phyloP scores from a whole-genome alignment of 2,797 vertebrate genomes.

The Tolypeutes matacus region DNA sequence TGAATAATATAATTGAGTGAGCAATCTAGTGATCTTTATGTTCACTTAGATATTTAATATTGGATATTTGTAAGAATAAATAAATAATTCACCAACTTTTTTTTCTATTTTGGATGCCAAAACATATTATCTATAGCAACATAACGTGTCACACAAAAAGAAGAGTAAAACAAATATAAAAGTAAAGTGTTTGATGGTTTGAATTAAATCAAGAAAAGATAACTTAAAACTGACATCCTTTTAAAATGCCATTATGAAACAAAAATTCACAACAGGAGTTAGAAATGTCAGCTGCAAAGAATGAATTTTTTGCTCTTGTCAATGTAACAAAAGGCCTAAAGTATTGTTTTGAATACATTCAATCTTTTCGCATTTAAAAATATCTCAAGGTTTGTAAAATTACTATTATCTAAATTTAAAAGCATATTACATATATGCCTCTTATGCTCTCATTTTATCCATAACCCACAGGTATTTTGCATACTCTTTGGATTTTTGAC shows the following conservation, averaged over 20 bases:
- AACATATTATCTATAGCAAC: constrained; percentile 24
- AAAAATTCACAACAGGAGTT: constrained; percentile 79
- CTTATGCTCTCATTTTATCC: constrained; percentile 64
- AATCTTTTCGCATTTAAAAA: constrained; percentile 81
- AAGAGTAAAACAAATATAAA: constrained; percentile 62
- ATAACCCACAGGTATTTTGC: constrained; percentile 62
- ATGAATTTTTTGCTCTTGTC: constrained; percentile 79
- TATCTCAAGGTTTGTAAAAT: constrained; percentile 72
- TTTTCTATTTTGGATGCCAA: constrained; percentile 16
- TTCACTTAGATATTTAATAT: constrained; percentile 14
- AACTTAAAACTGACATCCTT: constrained; percentile 76
- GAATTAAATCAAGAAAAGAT: constrained; percentile 77
- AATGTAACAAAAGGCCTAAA: constrained; percentile 79
- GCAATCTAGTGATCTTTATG: not conserved
- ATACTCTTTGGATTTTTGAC: constrained; percentile 69
- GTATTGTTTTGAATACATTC: constrained; percentile 73
- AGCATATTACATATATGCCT: constrained; percentile 44
- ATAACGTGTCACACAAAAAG: constrained; percentile 70
- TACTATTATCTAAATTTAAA: constrained; percentile 70
- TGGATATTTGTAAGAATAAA: constrained; percentile 26
- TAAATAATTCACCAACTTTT: not conserved
- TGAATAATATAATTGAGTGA: constrained; percentile 16
- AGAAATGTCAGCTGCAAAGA: constrained; percentile 78
- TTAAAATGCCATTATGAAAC: constrained; percentile 67
- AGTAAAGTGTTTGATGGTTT: constrained; percentile 51